These are phyloP conservation scores for Cyrtodaria siliqua DNA, from an alignment of 2,888 invertebrate genomes.

Conservation along the genomic window DNA sequence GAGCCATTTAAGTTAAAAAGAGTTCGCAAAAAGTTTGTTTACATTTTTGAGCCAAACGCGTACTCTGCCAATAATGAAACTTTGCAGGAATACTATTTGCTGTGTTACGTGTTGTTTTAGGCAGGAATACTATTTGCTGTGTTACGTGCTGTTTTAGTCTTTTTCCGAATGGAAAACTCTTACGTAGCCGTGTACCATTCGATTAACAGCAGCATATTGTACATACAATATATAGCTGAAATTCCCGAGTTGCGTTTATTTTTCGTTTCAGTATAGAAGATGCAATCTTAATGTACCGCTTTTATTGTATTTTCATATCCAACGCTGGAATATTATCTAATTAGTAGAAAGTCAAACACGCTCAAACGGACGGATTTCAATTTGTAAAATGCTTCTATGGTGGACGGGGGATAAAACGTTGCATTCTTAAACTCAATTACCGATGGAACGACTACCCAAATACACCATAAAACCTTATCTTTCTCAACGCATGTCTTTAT, in stretches of 20 bases:
- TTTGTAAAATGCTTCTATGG: not conserved
- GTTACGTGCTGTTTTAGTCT: not conserved
- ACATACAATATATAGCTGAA: no score
- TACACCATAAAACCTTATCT: conserved; percentile 6
- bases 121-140: not conserved
- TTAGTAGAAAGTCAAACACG: not conserved
- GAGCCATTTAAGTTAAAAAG: no score
- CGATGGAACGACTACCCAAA: conserved; percentile 1
- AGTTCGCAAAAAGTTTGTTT: no score
- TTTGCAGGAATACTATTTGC: no score
- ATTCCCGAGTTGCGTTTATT: no score
- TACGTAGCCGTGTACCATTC: no score
- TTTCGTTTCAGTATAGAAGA: no score
- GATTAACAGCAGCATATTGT: no score
- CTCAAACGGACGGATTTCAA: not conserved
- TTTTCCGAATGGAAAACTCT: not conserved
- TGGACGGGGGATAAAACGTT: not conserved
- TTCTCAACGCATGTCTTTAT: conserved; percentile 18
- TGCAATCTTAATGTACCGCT: not conserved
- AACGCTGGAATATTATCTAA: not conserved
- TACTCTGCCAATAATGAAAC: no score
- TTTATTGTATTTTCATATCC: conserved; percentile 8
- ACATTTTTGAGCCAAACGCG: no score
- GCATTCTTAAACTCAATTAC: conserved; percentile 5
- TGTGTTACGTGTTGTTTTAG: no score